Evolutionary conservation across 2,113 vertebrate species (phyloP).

Genomic region (Ancistrus triradiatus): DNA sequence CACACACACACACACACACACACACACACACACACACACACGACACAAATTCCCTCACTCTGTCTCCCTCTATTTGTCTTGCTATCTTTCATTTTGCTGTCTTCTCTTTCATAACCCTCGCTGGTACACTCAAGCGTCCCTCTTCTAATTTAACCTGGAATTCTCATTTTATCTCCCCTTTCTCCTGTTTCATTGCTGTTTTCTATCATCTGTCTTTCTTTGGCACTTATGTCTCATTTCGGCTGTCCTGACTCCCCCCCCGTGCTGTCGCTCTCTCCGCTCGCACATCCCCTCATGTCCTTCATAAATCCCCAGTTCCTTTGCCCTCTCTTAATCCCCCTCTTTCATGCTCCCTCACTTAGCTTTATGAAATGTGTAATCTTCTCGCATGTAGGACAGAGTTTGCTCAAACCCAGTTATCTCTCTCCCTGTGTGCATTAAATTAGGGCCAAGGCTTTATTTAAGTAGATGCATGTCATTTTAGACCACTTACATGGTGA

Average conservation of each 20-base stretch:
- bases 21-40: too few species aligned
- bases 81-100: too few species aligned
- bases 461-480: neutral
- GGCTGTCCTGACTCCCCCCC: slow-evolving; percentile 26
- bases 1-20: too few species aligned
- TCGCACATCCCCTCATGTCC: slow-evolving; percentile 1
- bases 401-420: neutral
- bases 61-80: slow-evolving; percentile 7
- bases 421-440: slow-evolving; percentile 1
- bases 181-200: neutral
- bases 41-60: too few species aligned
- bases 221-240: slow-evolving; percentile 4
- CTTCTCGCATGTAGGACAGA: neutral
- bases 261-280: neutral
- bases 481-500: too few species aligned
- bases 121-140: neutral
- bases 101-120: slow-evolving; percentile 19
- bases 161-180: slow-evolving; percentile 29
- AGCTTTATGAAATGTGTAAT: slow-evolving; percentile 20
- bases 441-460: too few species aligned
- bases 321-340: too few species aligned
- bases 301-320: slow-evolving; percentile 8
- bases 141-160: slow-evolving; percentile 13
- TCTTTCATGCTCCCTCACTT: slow-evolving; percentile 2
- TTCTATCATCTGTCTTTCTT: slow-evolving; percentile 18